Base-by-base conservation (phyloP, 1,140 invertebrate species). In the Macrotrachela quadricornifera region DNA sequence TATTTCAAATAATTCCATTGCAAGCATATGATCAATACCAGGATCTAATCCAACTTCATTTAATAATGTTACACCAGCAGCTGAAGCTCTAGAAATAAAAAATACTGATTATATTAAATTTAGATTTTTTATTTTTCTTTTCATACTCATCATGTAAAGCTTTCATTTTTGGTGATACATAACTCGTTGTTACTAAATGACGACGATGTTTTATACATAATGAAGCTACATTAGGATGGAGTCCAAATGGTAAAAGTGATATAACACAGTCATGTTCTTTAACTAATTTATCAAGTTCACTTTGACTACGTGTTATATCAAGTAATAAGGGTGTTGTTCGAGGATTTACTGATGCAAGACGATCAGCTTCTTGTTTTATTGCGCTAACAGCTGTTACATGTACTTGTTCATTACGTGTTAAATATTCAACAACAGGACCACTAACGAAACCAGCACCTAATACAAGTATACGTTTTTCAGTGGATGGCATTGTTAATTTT, bases 31-130 rank as follows among this genome's bases (percentile, higher is more conserved):
- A 68, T 99, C 94, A 57, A 99, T 83, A 4, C 91, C 92, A 1
- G 94, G 94, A 68, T 99, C 94, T 9, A 99, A 70, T 8, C 94
- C 94, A 0, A 94, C 79, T 72, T 99, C 92, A 64, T 80, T 94
- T 78, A 96, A 71, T 45, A 95, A 77, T 0, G 86, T 92, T 0
- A 96, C 72, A 1, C 82, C 85, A 12, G 84, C 82, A 46, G 82
- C 76, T 47, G 77, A 74, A 0, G 87, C 87, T 55, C 80, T 82
- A 58, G 30, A 71, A 66, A 44, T 40, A 21, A 51, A n/a, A 8
- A 30, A 30, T 30, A 30, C 8, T 8, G 8, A 2, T n/a, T n/a
- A n/a, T n/a, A n/a, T n/a, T n/a, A n/a, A n/a, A n/a, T n/a, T n/a
- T n/a, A n/a, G n/a, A n/a, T n/a, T n/a, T n/a, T n/a, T n/a, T 4